These are phyloP conservation scores for Thymelicus acteon DNA, from an alignment of 2,888 invertebrate species.

Conservation along the genomic window DNA sequence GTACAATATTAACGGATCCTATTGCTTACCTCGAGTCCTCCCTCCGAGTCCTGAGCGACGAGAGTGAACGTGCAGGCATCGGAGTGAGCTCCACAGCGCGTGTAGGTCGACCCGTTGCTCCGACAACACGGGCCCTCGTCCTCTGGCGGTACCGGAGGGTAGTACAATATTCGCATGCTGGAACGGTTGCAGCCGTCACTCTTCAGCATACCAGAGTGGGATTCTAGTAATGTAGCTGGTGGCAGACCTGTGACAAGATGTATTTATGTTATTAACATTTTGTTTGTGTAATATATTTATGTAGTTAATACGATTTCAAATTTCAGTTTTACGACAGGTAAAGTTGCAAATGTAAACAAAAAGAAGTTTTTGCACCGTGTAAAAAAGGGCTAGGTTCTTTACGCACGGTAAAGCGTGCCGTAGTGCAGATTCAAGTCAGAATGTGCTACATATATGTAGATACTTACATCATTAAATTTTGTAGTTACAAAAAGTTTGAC, in stretches of 20 bases:
- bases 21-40: slow-evolving; percentile 87
- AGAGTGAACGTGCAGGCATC: slow-evolving; percentile 92
- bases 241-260: slow-evolving; percentile 77
- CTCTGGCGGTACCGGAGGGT: slow-evolving; percentile 88
- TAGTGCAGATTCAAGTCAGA: too few species aligned
- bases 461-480: too few species aligned
- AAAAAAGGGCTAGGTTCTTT: background rate
- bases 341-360: too few species aligned
- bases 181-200: slow-evolving; percentile 87
- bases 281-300: too few species aligned
- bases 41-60: slow-evolving; percentile 89
- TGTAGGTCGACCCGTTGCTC: slow-evolving; percentile 68
- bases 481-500: too few species aligned
- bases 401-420: too few species aligned
- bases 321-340: too few species aligned
- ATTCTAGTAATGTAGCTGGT: slow-evolving; percentile 85
- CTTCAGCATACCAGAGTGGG: slow-evolving; percentile 87
- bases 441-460: too few species aligned
- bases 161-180: slow-evolving; percentile 88
- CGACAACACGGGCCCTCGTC: slow-evolving; percentile 80
- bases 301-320: too few species aligned
- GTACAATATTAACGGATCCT: too few species aligned
- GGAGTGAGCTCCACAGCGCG: slow-evolving; percentile 89
- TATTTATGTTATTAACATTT: background rate
- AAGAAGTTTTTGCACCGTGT: too few species aligned